phyloP scores from a whole-genome alignment of 2,888 invertebrate genomes.

The Nezara viridula region DNA sequence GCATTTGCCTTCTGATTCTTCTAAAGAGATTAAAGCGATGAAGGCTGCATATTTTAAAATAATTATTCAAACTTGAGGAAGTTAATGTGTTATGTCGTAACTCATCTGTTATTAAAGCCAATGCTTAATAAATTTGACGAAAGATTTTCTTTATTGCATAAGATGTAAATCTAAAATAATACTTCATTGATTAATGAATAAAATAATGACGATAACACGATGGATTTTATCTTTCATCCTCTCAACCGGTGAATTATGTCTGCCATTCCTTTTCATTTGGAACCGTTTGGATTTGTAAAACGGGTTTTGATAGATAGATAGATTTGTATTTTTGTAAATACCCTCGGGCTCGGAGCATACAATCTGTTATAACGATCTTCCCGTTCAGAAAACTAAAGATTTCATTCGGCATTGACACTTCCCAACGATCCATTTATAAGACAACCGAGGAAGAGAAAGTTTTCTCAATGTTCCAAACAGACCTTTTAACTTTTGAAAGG shows the following conservation, averaged over 20 bases:
- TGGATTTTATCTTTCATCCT: not conserved
- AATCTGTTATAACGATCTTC: not conserved
- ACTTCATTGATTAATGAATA: no score
- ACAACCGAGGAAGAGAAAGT: slow-evolving; percentile 26
- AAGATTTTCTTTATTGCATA: not conserved
- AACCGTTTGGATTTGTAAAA: not conserved
- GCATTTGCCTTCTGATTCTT: no score
- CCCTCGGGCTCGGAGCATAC: not conserved
- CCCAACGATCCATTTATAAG: not conserved
- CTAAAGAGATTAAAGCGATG: not conserved
- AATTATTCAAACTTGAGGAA: no score
- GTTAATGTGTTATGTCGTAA: no score
- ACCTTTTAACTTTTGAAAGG: slow-evolving; percentile 21
- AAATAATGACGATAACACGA: not conserved
- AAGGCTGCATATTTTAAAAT: not conserved
- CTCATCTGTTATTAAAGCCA: not conserved
- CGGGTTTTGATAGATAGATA: not conserved
- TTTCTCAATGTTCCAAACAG: not conserved
- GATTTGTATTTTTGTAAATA: not conserved
- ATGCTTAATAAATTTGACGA: not conserved
- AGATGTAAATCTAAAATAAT: no score
- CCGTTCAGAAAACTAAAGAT: not conserved
- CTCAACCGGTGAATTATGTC: not conserved
- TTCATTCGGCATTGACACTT: not conserved
- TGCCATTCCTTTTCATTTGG: not conserved